Conservation (phyloP, 2,113 vertebrate genomes). For the Etheostoma spectabile region DNA sequence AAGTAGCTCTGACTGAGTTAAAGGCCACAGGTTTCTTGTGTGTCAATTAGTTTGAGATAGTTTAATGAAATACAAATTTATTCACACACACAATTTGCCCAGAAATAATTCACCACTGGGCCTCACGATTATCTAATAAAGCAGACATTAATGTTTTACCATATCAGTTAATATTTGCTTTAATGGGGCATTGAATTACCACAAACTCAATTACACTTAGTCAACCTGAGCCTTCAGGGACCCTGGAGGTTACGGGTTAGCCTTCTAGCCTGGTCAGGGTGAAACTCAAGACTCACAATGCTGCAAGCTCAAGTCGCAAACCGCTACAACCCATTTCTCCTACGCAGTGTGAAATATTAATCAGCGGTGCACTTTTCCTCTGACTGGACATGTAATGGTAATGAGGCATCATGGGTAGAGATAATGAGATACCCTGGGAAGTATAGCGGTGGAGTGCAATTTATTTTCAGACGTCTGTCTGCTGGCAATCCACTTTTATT, state of each 20-base stretch:
- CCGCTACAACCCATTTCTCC: conserved; percentile 33
- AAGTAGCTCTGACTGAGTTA: neutral
- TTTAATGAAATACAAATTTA: neutral
- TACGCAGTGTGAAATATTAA: conserved; percentile 74
- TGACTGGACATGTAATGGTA: conserved; percentile 68
- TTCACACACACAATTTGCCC: neutral
- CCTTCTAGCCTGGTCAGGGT: neutral
- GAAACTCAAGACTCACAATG: neutral
- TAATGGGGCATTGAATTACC: neutral
- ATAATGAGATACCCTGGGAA: conserved; percentile 75
- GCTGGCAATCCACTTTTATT: conserved; percentile 9
- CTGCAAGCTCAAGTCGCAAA: conserved; percentile 9
- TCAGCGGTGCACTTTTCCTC: conserved; percentile 69
- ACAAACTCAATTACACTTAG: neutral
- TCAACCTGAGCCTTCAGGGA: neutral
- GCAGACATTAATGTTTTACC: neutral
- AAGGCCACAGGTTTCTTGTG: too few relatives aligned
- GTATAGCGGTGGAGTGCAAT: conserved; percentile 39
- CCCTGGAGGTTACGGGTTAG: neutral
- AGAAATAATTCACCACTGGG: neutral
- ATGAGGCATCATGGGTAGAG: conserved; percentile 76
- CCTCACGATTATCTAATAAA: neutral
- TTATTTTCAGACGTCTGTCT: conserved; percentile 53
- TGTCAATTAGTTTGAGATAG: too few relatives aligned
- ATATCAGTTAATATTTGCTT: neutral